phyloP scores from a whole-genome alignment of 1,140 invertebrate species.

The Pseudomyrmex cubaensis region DNA sequence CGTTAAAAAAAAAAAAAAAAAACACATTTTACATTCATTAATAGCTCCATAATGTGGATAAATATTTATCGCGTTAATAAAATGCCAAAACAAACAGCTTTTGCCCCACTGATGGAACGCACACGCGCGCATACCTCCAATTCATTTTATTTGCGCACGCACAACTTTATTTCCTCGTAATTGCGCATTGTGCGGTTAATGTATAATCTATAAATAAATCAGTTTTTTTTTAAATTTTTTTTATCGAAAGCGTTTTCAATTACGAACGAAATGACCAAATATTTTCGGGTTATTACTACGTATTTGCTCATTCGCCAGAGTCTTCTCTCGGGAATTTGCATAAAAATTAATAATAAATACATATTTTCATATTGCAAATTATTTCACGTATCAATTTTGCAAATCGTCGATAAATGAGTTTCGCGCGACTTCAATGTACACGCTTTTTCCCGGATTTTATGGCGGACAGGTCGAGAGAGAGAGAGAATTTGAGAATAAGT shows the following conservation, averaged over 20 bases:
- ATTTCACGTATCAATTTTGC: background rate
- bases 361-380: constrained; percentile 2
- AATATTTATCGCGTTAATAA: no score
- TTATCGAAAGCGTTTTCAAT: background rate
- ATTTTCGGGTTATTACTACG: background rate
- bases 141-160: no score
- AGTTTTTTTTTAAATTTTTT: background rate
- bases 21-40: no score
- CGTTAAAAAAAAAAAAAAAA: no score
- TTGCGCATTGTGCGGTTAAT: no score
- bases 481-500: constrained; percentile 43
- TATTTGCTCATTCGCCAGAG: background rate
- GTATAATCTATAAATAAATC: background rate
- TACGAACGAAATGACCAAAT: background rate
- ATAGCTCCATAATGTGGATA: no score
- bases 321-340: background rate
- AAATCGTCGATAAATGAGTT: background rate
- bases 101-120: no score
- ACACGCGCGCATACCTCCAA: no score
- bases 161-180: no score
- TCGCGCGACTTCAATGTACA: constrained; percentile 1
- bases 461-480: background rate
- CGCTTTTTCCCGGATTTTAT: background rate
- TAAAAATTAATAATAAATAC: constrained; percentile 14
- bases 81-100: no score